Evolutionary conservation across 1,140 invertebrate genomes (phyloP).

Genomic region (Pachyrhynchus sulphureomaculatus): DNA sequence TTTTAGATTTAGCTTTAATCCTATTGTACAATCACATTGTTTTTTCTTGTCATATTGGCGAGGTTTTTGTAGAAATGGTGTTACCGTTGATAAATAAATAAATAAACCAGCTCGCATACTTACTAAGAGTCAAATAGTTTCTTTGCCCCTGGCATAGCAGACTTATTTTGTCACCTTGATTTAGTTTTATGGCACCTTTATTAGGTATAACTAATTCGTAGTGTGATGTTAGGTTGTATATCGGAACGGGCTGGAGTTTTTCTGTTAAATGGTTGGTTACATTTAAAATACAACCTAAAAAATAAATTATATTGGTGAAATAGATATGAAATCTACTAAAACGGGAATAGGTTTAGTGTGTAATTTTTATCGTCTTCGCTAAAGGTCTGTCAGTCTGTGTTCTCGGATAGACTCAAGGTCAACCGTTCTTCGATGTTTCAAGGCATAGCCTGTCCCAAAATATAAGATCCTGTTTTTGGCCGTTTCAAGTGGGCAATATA

Average conservation of each 20-base stretch:
- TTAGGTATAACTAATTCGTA: conserved; percentile 38
- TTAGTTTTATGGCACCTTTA: conserved; percentile 34
- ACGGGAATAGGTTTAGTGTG: no score
- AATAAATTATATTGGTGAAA: neutral
- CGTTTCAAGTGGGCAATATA: no score
- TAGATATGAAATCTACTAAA: no score
- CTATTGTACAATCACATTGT: no score
- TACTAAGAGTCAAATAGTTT: conserved; percentile 27
- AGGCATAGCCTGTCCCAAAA: no score
- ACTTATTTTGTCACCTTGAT: conserved; percentile 31
- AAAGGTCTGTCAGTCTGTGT: no score
- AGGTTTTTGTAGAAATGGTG: no score
- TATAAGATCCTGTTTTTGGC: no score
- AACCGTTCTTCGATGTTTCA: no score
- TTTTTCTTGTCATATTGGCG: neutral
- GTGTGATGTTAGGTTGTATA: conserved; percentile 32
- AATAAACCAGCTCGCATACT: neutral
- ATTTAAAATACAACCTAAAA: conserved; percentile 34
- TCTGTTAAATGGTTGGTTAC: conserved; percentile 23
- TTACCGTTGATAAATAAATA: neutral
- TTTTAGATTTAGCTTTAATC: no score
- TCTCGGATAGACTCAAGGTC: no score
- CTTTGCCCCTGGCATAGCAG: conserved; percentile 37
- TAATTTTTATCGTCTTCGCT: no score
- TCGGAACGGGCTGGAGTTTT: conserved; percentile 34